A percentile compares a stretch with the other conserved stretches of the same genome.
These are phyloP conservation scores for Thymelicus acteon DNA, from an alignment of 2,888 invertebrate genomes.

Conservation along the genomic window DNA sequence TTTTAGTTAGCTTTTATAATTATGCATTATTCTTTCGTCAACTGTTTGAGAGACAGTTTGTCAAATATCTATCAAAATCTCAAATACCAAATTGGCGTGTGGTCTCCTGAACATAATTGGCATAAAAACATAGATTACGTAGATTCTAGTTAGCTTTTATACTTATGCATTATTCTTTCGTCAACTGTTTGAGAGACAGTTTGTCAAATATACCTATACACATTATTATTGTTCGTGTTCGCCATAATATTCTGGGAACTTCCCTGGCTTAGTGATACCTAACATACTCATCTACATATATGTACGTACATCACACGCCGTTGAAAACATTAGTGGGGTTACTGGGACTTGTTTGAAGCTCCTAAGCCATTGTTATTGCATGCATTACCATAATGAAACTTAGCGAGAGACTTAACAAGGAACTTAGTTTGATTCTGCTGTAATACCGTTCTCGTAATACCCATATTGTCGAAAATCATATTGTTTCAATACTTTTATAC, in stretches of 20 bases:
- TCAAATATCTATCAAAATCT: too few relatives aligned
- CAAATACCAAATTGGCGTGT: too few relatives aligned
- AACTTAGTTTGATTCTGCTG: constrained; percentile 16
- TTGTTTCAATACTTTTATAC: not conserved
- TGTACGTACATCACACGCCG: not conserved
- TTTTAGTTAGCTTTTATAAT: too few relatives aligned
- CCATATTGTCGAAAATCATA: not conserved
- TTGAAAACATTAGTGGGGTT: constrained; percentile 17
- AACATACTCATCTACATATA: not conserved
- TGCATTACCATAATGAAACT: constrained; percentile 29
- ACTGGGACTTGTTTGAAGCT: constrained; percentile 16
- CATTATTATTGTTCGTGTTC: too few relatives aligned
- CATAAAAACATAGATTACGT: too few relatives aligned
- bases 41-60: too few relatives aligned
- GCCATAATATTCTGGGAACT: not conserved
- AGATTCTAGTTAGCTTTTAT: too few relatives aligned
- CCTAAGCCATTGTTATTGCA: constrained; percentile 25
- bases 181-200: too few relatives aligned
- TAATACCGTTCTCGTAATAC: not conserved
- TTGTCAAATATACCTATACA: too few relatives aligned
- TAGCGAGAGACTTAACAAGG: not conserved
- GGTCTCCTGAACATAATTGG: too few relatives aligned
- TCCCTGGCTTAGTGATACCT: not conserved
- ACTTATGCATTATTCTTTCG: too few relatives aligned
- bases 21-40: too few relatives aligned